Base-by-base conservation (phyloP, 2,888 invertebrate genomes). In the Elegia similella region DNA sequence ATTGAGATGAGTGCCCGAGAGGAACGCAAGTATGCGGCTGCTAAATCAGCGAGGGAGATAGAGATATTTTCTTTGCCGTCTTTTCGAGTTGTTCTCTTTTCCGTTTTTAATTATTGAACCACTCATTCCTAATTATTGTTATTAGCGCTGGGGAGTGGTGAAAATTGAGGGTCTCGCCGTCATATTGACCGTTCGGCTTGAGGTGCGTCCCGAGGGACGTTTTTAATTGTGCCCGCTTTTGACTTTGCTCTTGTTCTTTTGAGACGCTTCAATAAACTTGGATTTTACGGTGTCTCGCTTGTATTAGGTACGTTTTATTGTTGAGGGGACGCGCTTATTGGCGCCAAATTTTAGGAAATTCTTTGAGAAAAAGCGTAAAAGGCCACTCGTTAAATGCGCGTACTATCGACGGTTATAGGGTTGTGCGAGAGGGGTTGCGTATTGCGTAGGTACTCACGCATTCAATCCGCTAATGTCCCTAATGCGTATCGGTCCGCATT, bases 31-130 rank as follows among this genome's bases (percentile, higher is more conserved):
- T 71, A 72, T 62, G 64, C 59, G 47, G 67, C 67, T 65, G 52
- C 59, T 62, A 65, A 63, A 70, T 59, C 62, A 65, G 66, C 70
- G 70, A 80, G 73, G 65, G 81, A 75, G 82, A 80, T 57, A 61
- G 69, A 43, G 50, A 34, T 58, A 72, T 60, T 78, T 83, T 80
- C 82, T 82, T 82, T 72, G 69, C 67, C 71, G 63, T 38, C 67
- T 88, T 87, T 85, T 79, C 80, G 78, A 81, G 84, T 82, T 84
- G 82, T 86, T 88, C 86, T 86, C 88, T 88, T 90, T 85, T 91
- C 92, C 92, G 92, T 92, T 92, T 92, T 92, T 92, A 92, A 92
- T 92, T 92, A 92, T 92, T 88, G 92, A 91, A 92, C 92, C 92
- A 92, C 92, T 92, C 92, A 92, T 92, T 92, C 84, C 92, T 92